These are phyloP conservation scores for Cephus rjabovi DNA, from an alignment of 2,888 invertebrate species.

Conservation along the genomic window DNA sequence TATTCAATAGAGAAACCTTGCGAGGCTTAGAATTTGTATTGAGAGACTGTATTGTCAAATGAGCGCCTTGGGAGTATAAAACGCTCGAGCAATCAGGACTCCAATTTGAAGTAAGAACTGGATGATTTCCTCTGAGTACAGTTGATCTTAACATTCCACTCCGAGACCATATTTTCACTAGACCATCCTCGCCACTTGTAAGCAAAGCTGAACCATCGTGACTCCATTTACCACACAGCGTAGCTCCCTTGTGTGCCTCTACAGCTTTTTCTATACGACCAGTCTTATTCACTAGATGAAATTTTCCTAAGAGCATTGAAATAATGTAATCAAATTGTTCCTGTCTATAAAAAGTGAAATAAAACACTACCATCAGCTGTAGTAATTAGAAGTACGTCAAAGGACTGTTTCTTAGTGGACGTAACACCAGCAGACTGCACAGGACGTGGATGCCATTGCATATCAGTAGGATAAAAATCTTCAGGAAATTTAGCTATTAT, in stretches of 20 bases:
- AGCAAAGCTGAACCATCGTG: constrained; percentile 94
- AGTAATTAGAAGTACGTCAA: constrained; percentile 86
- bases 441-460: constrained; percentile 88
- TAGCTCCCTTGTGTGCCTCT: constrained; percentile 92
- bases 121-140: constrained; percentile 83
- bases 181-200: constrained; percentile 96
- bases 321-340: constrained; percentile 3
- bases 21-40: constrained; percentile 80
- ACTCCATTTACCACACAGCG: constrained; percentile 92
- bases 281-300: constrained; percentile 87
- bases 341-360: constrained; percentile 1
- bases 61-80: constrained; percentile 77
- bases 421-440: constrained; percentile 60
- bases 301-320: constrained; percentile 71
- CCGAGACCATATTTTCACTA: constrained; percentile 96
- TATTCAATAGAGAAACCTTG: constrained; percentile 68
- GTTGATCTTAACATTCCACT: constrained; percentile 94
- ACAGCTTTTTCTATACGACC: constrained; percentile 94
- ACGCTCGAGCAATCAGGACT: constrained; percentile 78
- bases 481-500: constrained; percentile 82
- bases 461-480: constrained; percentile 88
- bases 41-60: constrained; percentile 77
- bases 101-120: constrained; percentile 90
- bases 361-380: constrained; percentile 84
- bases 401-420: constrained; percentile 71